Percentiles rank a stretch among this genome's conserved stretches.
phyloP scores from a whole-genome alignment of 2,113 vertebrate genomes.

The Todiramphus chloris region DNA sequence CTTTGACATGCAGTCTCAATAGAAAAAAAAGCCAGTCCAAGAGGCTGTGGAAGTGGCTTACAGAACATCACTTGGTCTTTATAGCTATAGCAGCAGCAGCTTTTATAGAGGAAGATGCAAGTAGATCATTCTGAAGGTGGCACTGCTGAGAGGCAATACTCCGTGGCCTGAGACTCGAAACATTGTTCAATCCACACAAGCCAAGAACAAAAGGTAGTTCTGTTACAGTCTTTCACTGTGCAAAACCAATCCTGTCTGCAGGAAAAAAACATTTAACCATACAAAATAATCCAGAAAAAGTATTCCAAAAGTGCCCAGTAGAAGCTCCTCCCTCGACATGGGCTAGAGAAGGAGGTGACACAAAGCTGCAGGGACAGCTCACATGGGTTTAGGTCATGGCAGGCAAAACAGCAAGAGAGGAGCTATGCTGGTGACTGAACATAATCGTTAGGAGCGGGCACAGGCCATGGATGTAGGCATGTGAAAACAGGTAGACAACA shows the following conservation, averaged over 20 bases:
- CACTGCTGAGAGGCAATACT: background rate
- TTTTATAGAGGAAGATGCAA: background rate
- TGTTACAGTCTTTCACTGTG: background rate
- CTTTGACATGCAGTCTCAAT: background rate
- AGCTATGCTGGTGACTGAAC: fast-evolving
- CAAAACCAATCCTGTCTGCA: background rate
- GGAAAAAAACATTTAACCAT: background rate
- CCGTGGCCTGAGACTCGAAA: background rate
- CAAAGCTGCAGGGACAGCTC: background rate
- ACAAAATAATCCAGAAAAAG: background rate
- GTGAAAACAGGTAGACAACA: background rate
- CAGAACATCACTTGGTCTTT: background rate
- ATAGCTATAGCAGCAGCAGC: background rate
- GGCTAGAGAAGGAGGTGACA: background rate
- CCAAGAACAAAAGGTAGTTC: background rate
- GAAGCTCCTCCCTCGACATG: fast-evolving
- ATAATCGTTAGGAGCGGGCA: fast-evolving
- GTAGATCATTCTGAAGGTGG: background rate
- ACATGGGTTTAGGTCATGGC: background rate
- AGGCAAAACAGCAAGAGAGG: background rate
- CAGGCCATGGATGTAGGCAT: background rate
- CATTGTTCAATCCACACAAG: background rate
- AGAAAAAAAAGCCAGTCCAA: background rate
- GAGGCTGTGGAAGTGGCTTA: background rate
- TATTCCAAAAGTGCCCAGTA: background rate